These are phyloP conservation scores for Acanthornis magna DNA, from an alignment of 2,797 vertebrate species.

Conservation along the genomic window DNA sequence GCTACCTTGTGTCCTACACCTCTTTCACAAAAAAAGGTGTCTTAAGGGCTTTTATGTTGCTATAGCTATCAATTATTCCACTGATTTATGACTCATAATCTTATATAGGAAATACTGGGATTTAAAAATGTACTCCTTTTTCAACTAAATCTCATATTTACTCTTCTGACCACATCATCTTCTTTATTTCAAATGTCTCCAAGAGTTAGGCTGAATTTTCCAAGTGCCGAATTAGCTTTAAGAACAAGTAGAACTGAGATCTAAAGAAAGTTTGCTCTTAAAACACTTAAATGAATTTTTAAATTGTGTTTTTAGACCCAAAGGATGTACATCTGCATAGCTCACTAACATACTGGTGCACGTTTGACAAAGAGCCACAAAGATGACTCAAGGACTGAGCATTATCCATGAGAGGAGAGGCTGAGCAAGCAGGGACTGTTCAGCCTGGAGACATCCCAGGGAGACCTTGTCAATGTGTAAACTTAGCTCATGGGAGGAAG, in stretches of 20 bases:
- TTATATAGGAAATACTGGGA: not conserved
- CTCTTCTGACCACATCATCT: not conserved
- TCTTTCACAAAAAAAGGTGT: not conserved
- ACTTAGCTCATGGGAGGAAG: not conserved
- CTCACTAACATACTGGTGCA: accelerated
- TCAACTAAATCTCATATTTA: not conserved
- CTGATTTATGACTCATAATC: not conserved
- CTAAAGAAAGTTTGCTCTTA: not conserved
- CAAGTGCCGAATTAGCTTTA: not conserved
- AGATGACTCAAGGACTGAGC: not conserved
- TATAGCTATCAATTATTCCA: not conserved
- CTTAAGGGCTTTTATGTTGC: not conserved
- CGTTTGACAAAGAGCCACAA: not conserved
- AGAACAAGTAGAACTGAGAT: not conserved
- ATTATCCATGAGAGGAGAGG: not conserved
- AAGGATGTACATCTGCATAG: not conserved
- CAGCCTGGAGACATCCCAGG: not conserved
- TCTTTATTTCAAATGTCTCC: not conserved
- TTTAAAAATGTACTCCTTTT: not conserved
- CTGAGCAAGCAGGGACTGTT: not conserved
- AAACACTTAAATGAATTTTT: not conserved
- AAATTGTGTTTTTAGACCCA: not conserved
- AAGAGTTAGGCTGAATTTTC: not conserved
- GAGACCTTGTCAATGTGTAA: not conserved
- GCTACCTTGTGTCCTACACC: not conserved